Evolutionary conservation across 1,140 invertebrate genomes (phyloP).

Genomic region (Aphelinus certus): DNA sequence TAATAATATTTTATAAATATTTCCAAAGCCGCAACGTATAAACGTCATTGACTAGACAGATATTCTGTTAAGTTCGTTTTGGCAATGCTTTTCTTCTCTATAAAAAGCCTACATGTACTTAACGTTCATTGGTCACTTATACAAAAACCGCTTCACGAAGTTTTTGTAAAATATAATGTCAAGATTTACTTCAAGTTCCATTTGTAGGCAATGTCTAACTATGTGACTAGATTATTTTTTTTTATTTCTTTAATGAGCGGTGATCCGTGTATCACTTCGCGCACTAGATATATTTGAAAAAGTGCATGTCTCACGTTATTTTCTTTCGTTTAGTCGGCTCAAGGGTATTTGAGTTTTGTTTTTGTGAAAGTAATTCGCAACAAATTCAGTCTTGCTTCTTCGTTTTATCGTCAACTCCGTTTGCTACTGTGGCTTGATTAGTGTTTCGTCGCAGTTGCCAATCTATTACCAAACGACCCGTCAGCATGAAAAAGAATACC

Average conservation of each 20-base stretch:
- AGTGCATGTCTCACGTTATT: constrained; percentile 16
- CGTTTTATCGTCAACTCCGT: constrained; percentile 62
- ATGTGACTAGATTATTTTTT: constrained; percentile 26
- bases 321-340: constrained; percentile 10
- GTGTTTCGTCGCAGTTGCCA: constrained; percentile 69
- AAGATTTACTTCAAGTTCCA: constrained; percentile 10
- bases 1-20: constrained; percentile 29
- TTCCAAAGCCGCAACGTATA: constrained; percentile 28
- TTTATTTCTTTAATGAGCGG: neutral
- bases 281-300: constrained; percentile 27
- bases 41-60: constrained; percentile 19
- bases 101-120: constrained; percentile 33
- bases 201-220: constrained; percentile 18
- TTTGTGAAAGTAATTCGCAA: constrained; percentile 16
- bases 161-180: constrained; percentile 18
- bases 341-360: constrained; percentile 12
- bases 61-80: constrained; percentile 15
- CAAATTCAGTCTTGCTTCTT: constrained; percentile 65
- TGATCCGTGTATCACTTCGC: constrained; percentile 9
- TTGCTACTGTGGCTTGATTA: constrained; percentile 53
- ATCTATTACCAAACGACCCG: constrained; percentile 86
- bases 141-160: constrained; percentile 9
- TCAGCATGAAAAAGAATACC: constrained; percentile 95
- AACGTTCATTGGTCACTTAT: constrained; percentile 33
- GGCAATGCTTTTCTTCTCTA: constrained; percentile 26